A percentile compares a stretch with the other conserved stretches of the same genome.
These are phyloP conservation scores for Chymomyza caudatula DNA, from an alignment of 2,888 invertebrate genomes.

Conservation along the genomic window DNA sequence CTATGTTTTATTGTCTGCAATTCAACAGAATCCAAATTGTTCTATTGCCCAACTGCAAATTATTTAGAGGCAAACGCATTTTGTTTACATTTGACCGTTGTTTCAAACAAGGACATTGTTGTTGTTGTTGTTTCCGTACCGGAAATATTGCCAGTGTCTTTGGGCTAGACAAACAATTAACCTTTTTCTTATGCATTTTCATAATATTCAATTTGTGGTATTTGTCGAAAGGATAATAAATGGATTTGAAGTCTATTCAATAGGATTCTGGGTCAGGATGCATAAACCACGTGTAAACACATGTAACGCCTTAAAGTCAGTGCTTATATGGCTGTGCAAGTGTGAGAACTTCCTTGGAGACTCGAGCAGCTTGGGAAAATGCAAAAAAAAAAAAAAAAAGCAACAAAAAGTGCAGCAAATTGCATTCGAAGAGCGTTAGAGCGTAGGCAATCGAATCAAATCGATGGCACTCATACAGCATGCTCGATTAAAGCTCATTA, in stretches of 20 bases:
- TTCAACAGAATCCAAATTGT: slow-evolving; percentile 54
- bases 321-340: neutral
- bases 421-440: slow-evolving; percentile 69
- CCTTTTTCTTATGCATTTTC: slow-evolving; percentile 18
- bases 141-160: slow-evolving; percentile 23
- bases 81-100: neutral
- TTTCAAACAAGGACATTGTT: slow-evolving; percentile 30
- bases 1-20: slow-evolving; percentile 30
- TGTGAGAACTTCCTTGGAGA: neutral
- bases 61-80: slow-evolving; percentile 28
- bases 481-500: slow-evolving; percentile 67
- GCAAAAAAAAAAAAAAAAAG: neutral
- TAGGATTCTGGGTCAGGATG: neutral
- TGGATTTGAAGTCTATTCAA: too few species aligned
- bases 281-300: slow-evolving; percentile 59
- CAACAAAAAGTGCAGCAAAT: neutral
- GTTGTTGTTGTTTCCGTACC: slow-evolving; percentile 38
- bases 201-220: slow-evolving; percentile 31
- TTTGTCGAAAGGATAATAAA: slow-evolving; percentile 46
- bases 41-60: slow-evolving; percentile 43
- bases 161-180: slow-evolving; percentile 43
- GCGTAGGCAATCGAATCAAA: slow-evolving; percentile 55
- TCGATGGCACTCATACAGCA: slow-evolving; percentile 63
- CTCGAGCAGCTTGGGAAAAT: neutral
- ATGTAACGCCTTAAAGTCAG: slow-evolving; percentile 41